These are phyloP conservation scores for Pyxicephalus adspersus DNA, from an alignment of 2,113 vertebrate genomes.

Conservation along the genomic window DNA sequence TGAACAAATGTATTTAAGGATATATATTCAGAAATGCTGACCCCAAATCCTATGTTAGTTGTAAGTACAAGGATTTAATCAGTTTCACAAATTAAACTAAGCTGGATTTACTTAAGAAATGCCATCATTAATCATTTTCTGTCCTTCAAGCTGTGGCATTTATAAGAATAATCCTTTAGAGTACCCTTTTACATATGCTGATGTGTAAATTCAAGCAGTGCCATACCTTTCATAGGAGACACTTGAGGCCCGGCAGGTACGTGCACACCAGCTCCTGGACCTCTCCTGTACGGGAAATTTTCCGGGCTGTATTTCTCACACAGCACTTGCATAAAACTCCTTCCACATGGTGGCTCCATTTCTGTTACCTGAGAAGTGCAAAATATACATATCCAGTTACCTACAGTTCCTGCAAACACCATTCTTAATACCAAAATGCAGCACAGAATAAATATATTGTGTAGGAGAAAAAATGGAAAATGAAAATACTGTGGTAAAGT, in stretches of 20 bases:
- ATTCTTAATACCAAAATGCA: not conserved
- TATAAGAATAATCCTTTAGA: too few relatives aligned
- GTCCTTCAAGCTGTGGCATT: too few relatives aligned
- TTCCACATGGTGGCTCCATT: slow-evolving; percentile 87
- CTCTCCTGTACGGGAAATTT: slow-evolving; percentile 93
- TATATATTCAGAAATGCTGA: too few relatives aligned
- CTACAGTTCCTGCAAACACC: not conserved
- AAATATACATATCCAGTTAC: not conserved
- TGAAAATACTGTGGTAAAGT: not conserved
- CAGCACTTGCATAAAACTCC: slow-evolving; percentile 93
- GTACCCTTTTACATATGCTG: too few relatives aligned
- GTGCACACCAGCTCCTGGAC: slow-evolving; percentile 89
- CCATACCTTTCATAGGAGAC: slow-evolving; percentile 91
- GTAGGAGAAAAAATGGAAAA: not conserved
- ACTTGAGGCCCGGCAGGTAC: slow-evolving; percentile 88
- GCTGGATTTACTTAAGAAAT: too few relatives aligned
- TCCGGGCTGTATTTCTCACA: slow-evolving; percentile 96
- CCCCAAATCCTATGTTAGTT: too few relatives aligned
- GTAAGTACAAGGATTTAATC: too few relatives aligned
- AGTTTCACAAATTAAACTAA: too few relatives aligned
- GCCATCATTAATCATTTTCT: too few relatives aligned
- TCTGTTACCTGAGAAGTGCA: slow-evolving; percentile 65
- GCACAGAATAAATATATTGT: not conserved
- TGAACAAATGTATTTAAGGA: too few relatives aligned
- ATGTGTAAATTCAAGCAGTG: too few relatives aligned